Evolutionary conservation across 1,140 invertebrate species (phyloP).

Genomic region (Galleria mellonella): DNA sequence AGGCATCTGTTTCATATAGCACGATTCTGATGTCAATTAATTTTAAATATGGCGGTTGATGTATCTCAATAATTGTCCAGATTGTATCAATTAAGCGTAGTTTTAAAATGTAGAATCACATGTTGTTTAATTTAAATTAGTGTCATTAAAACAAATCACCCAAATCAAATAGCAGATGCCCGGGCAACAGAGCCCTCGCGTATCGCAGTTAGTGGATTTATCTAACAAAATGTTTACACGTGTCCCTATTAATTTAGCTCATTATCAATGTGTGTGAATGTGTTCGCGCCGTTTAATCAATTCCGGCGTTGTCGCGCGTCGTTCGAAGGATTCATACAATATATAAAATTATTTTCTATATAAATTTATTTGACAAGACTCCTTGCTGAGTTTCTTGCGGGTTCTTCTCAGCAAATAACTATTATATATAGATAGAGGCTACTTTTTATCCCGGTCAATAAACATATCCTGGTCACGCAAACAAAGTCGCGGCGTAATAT

Average conservation of each 20-base stretch:
- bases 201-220: constrained; percentile 38
- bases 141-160: constrained; percentile 52
- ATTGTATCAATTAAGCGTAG: constrained; percentile 43
- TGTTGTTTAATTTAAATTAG: constrained; percentile 47
- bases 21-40: too few relatives aligned
- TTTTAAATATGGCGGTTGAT: too few relatives aligned
- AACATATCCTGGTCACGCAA: too few relatives aligned
- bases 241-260: constrained; percentile 62
- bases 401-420: too few relatives aligned
- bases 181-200: constrained; percentile 28
- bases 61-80: constrained; percentile 16
- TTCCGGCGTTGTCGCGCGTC: constrained; percentile 35
- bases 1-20: not conserved
- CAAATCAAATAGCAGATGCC: constrained; percentile 44
- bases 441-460: too few relatives aligned
- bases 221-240: constrained; percentile 65
- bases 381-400: too few relatives aligned
- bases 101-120: constrained; percentile 38
- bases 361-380: too few relatives aligned
- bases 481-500: too few relatives aligned
- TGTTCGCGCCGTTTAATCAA: constrained; percentile 40
- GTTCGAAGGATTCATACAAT: too few relatives aligned
- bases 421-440: too few relatives aligned
- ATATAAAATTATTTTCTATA: too few relatives aligned
- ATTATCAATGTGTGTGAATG: constrained; percentile 48